Evolutionary conservation across 2,888 invertebrate species (phyloP).

Genomic region (Acheta domesticus): DNA sequence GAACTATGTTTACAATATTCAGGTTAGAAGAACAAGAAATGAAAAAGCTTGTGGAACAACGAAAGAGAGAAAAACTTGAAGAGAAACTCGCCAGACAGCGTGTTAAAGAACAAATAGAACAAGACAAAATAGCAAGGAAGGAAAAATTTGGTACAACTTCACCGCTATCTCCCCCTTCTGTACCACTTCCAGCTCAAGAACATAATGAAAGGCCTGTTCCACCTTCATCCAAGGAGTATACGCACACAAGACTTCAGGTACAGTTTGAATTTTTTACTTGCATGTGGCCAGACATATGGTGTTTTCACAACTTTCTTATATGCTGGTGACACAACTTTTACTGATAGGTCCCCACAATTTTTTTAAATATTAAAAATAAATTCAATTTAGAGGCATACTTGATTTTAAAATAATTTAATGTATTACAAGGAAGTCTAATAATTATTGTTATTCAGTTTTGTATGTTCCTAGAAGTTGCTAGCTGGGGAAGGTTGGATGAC

Average conservation of each 20-base stretch:
- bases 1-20: not conserved
- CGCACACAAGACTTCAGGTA: conserved; percentile 65
- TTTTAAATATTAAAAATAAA: no score
- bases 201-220: conserved; percentile 40
- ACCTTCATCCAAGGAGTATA: conserved; percentile 57
- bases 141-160: conserved; percentile 52
- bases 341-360: no score
- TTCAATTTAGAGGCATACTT: no score
- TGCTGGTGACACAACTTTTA: no score
- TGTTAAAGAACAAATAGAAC: conserved; percentile 85
- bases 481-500: no score
- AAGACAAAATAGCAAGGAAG: conserved; percentile 82
- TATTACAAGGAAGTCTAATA: no score
- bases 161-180: conserved; percentile 40
- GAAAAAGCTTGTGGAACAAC: conserved; percentile 80
- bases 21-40: conserved; percentile 75
- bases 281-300: not conserved
- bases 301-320: no score
- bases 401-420: no score
- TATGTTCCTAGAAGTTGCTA: no score
- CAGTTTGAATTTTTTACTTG: not conserved
- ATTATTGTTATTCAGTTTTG: no score
- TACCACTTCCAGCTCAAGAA: conserved; percentile 46
- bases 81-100: conserved; percentile 80
- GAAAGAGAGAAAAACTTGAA: conserved; percentile 83